Evolutionary conservation across 2,888 invertebrate species (phyloP).

Genomic region (Branchipolynoe longqiensis): DNA sequence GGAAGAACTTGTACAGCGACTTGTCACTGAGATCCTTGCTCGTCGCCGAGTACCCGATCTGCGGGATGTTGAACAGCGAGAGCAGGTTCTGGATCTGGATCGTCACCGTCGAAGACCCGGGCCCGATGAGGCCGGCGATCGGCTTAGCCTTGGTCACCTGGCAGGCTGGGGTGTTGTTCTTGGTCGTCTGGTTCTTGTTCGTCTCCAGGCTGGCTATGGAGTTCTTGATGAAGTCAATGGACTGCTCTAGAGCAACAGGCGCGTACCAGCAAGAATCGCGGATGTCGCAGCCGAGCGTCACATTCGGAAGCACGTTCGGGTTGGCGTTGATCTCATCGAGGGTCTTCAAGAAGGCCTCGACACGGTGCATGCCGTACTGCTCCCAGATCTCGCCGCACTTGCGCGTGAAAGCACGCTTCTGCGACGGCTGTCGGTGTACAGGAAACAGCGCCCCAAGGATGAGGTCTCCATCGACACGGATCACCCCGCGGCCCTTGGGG

Average conservation of each 20-base stretch:
- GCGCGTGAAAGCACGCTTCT: slow-evolving; percentile 76
- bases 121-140: slow-evolving; percentile 88
- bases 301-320: slow-evolving; percentile 84
- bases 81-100: slow-evolving; percentile 88
- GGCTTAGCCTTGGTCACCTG: slow-evolving; percentile 70
- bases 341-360: slow-evolving; percentile 83
- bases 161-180: slow-evolving; percentile 54
- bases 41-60: slow-evolving; percentile 90
- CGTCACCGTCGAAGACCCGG: slow-evolving; percentile 88
- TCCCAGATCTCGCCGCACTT: slow-evolving; percentile 87
- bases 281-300: slow-evolving; percentile 87
- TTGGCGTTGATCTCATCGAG: slow-evolving; percentile 84
- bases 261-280: slow-evolving; percentile 92
- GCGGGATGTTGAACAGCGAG: slow-evolving; percentile 86
- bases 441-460: slow-evolving; percentile 85
- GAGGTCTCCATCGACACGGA: slow-evolving; percentile 84
- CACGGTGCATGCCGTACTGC: slow-evolving; percentile 89
- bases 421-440: slow-evolving; percentile 84
- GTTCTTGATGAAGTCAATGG: slow-evolving; percentile 88
- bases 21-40: slow-evolving; percentile 89
- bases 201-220: slow-evolving; percentile 81
- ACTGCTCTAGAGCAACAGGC: slow-evolving; percentile 89
- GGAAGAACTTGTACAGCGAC: slow-evolving; percentile 88
- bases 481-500: slow-evolving; percentile 69
- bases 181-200: slow-evolving; percentile 48